These are phyloP conservation scores for Adrianichthys oophorus DNA, from an alignment of 2,797 vertebrate genomes.

Conservation along the genomic window DNA sequence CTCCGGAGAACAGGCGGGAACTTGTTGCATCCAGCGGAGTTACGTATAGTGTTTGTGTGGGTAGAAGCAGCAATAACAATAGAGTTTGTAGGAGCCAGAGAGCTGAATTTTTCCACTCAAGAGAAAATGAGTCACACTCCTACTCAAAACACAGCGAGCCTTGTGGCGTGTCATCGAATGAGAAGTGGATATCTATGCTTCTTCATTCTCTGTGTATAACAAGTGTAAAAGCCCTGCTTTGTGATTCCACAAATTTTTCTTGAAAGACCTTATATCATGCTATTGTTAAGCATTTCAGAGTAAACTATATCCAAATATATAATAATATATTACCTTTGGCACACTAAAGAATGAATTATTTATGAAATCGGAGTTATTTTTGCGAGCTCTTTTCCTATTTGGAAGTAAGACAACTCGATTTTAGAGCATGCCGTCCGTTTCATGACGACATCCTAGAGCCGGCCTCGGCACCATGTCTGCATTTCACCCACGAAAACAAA, in stretches of 20 bases:
- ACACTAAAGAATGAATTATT: too few relatives aligned
- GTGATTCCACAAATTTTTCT: not conserved
- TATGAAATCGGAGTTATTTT: too few relatives aligned
- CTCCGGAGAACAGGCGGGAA: conserved; percentile 60
- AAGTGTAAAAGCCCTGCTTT: not conserved
- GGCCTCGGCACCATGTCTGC: too few relatives aligned
- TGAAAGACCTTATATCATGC: too few relatives aligned
- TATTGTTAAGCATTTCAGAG: too few relatives aligned
- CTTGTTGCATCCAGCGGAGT: conserved; percentile 68
- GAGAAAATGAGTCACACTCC: conserved; percentile 75
- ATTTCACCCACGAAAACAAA: too few relatives aligned
- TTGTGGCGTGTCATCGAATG: conserved; percentile 48
- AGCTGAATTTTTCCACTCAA: conserved; percentile 71
- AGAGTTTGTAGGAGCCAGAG: conserved; percentile 71
- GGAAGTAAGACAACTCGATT: too few relatives aligned
- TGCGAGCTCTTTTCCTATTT: too few relatives aligned
- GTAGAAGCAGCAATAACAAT: conserved; percentile 69
- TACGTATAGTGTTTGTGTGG: conserved; percentile 71
- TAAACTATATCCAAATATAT: too few relatives aligned
- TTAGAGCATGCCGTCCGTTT: too few relatives aligned
- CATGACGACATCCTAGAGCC: too few relatives aligned
- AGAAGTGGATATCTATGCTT: conserved; percentile 48
- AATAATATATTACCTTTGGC: too few relatives aligned
- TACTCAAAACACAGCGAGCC: conserved; percentile 68
- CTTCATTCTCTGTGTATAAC: conserved; percentile 7